Percentiles rank a stretch among this genome's conserved stretches.
These are phyloP conservation scores for Rhabdomys dilectus DNA, from an alignment of 2,113 vertebrate genomes.

Conservation along the genomic window DNA sequence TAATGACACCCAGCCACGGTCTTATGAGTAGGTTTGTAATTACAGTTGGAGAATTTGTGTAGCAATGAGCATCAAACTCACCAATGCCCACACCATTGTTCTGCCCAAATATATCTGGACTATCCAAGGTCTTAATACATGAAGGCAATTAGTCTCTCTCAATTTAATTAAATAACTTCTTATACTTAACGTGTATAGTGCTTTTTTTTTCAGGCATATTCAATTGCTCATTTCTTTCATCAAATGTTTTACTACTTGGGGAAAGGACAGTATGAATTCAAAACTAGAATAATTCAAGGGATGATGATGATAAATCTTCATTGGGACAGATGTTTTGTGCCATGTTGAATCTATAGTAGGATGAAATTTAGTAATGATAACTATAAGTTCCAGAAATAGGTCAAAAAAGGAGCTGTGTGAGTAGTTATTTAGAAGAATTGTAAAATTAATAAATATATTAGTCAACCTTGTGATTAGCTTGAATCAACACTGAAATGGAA, in stretches of 20 bases:
- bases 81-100: neutral
- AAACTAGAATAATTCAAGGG: neutral
- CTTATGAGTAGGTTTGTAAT: constrained; percentile 55
- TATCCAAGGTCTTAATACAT: too few species aligned
- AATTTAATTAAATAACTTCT: neutral
- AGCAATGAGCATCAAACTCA: too few species aligned
- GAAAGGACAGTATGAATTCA: neutral
- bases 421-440: neutral
- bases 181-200: neutral
- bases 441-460: neutral
- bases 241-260: neutral
- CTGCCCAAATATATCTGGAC: neutral
- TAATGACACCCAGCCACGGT: constrained; percentile 39
- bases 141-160: neutral
- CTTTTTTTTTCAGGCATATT: neutral
- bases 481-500: neutral
- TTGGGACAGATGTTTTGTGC: neutral
- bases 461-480: neutral
- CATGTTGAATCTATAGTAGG: neutral
- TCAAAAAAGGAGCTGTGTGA: neutral
- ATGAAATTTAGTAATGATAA: neutral
- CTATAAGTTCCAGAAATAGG: neutral
- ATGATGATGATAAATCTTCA: neutral
- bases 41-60: neutral
- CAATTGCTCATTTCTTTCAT: neutral